Conservation (phyloP, 2,888 invertebrate genomes). For the Heteropelma amictum region DNA sequence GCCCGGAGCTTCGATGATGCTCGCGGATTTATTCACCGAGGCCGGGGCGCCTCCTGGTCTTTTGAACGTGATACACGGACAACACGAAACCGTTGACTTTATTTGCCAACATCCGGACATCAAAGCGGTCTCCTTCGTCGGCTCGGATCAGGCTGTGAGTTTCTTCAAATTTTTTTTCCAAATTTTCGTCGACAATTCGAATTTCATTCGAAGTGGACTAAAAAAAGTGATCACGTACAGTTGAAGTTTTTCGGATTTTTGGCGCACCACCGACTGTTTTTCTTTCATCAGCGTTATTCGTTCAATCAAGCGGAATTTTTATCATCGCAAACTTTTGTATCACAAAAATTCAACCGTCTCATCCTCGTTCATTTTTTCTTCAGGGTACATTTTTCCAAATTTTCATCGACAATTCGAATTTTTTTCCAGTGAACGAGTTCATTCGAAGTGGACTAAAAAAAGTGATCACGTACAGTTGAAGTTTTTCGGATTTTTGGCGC, state of each 20-base stretch:
- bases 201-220: no score
- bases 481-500: no score
- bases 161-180: background rate
- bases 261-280: no score
- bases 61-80: constrained; percentile 98
- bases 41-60: constrained; percentile 98
- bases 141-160: constrained; percentile 94
- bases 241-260: no score
- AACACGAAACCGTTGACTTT: constrained; percentile 96
- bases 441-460: no score
- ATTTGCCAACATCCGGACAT: constrained; percentile 98
- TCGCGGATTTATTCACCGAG: constrained; percentile 94
- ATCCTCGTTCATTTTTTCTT: constrained; percentile 31
- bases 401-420: background rate
- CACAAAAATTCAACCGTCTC: background rate
- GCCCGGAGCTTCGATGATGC: constrained; percentile 96
- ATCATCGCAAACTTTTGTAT: no score
- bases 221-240: no score
- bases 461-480: no score
- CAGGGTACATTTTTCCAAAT: constrained; percentile 82
- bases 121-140: constrained; percentile 98
- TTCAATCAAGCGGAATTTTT: no score
- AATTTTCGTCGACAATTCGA: background rate
- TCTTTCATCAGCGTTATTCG: no score
- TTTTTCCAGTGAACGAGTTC: no score